Base-by-base conservation (phyloP, 2,113 vertebrate genomes). In the Paraplagusia blochii region DNA sequence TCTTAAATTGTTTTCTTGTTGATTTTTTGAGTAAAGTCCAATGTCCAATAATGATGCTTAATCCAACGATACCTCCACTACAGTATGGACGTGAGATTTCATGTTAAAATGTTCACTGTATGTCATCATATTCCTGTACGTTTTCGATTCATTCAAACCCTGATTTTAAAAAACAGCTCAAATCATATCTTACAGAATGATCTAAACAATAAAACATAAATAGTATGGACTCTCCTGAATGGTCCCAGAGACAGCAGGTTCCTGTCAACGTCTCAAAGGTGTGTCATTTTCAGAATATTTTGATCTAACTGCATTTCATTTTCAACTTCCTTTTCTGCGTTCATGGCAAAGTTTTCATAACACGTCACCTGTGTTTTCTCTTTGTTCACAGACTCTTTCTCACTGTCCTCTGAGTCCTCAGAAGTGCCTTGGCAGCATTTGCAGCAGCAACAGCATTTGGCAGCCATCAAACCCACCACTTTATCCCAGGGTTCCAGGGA, bases 401-500 rank as follows among this genome's bases (percentile, higher is more conserved):
- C 80, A 2, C 33, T 36, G 0, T 58, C 54, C 34, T 78, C 63
- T 51, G 76, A 50, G 13, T 72, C 17, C 0, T 63, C 43, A 1
- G 46, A 8, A 34, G 48, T 19, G 12, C 42, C 0, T 63, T 92
- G 92, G 81, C 94, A 93, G 71, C 93, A 92, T 14, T 93, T 97
- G 71, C 91, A 93, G 59, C 78, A 83, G 80, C 87, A 90, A 46
- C 91, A 90, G 59, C 91, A 96, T 44, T 79, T 92, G 49, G 81
- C 4, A 0, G 75, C 64, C 0, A 69, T 12, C 40, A 64, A 8
- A 8, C 76, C 82, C 12, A 97, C 46, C 9, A 91, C 1, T 9
- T 79, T 64, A 76, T 98, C 95, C 93, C 93, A 98, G 19, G 95
- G 94, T 51, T 88, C 85, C 16, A 98, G 80, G 0, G 95, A 98